Evolutionary conservation across 2,113 vertebrate species (phyloP).

Genomic region (Naja naja): DNA sequence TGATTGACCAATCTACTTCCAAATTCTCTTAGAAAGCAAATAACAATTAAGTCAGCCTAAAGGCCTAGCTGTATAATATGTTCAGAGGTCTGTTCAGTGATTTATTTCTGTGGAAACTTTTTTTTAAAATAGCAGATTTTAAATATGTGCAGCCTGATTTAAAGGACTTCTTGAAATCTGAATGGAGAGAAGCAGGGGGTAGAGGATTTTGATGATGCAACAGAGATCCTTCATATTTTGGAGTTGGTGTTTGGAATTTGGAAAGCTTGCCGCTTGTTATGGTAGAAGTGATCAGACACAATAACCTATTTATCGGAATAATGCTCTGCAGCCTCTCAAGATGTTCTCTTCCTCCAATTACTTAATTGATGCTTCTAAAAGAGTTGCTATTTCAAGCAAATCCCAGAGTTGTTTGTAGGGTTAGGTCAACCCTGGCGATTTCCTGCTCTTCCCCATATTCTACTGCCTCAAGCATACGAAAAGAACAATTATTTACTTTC

Average conservation of each 20-base stretch:
- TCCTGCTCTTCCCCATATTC: not conserved
- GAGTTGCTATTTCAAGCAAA: not conserved
- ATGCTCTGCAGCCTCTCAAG: not conserved
- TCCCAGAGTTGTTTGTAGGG: not conserved
- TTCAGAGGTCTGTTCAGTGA: not conserved
- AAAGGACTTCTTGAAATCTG: not conserved
- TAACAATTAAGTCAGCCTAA: not conserved
- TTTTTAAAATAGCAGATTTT: not conserved
- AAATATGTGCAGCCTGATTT: not conserved
- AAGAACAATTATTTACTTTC: slow-evolving; percentile 12
- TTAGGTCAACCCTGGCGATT: not conserved
- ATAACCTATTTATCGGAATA: not conserved
- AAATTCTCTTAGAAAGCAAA: not conserved
- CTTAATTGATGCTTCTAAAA: not conserved
- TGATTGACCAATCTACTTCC: not conserved
- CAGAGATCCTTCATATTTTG: not conserved
- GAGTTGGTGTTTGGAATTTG: not conserved
- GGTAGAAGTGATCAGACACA: not conserved
- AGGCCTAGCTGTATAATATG: not conserved
- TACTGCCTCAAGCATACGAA: not conserved
- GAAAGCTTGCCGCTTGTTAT: not conserved
- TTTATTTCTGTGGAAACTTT: not conserved
- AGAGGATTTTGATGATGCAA: not conserved
- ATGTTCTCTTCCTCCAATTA: not conserved
- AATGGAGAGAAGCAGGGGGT: not conserved